Percentiles rank a stretch among this genome's conserved stretches.
Evolutionary conservation across 2,888 invertebrate genomes (phyloP).

Genomic region (Gastracanthus pulcherrimus): DNA sequence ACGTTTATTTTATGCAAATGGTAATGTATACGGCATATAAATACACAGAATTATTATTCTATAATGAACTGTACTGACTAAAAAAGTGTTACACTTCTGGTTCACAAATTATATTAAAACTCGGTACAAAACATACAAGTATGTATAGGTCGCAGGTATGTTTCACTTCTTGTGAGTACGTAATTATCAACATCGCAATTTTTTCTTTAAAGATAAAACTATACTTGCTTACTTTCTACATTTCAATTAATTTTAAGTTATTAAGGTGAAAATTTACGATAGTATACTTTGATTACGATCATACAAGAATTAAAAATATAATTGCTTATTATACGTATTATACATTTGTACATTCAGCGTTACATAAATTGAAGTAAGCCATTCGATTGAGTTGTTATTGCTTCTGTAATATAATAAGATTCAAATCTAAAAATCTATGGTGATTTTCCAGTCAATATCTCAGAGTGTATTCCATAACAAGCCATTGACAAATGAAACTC

Average conservation of each 20-base stretch:
- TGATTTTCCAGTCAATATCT: constrained; percentile 23
- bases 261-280: neutral
- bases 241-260: constrained; percentile 5
- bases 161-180: no score
- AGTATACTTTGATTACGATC: neutral
- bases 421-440: constrained; percentile 6
- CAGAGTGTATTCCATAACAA: constrained; percentile 9
- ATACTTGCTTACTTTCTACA: neutral
- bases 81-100: no score
- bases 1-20: neutral
- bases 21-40: neutral
- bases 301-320: neutral
- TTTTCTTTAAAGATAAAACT: neutral
- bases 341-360: neutral
- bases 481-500: constrained; percentile 43
- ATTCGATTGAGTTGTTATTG: constrained; percentile 34
- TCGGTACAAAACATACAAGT: neutral
- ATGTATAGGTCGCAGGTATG: no score
- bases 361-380: neutral
- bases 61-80: neutral
- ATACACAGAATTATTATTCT: neutral
- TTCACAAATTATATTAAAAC: neutral
- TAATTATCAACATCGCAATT: neutral
- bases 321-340: neutral
- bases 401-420: constrained; percentile 11